Evolutionary conservation across 2,113 vertebrate genomes (phyloP).

Genomic region (Amazona guildingii): DNA sequence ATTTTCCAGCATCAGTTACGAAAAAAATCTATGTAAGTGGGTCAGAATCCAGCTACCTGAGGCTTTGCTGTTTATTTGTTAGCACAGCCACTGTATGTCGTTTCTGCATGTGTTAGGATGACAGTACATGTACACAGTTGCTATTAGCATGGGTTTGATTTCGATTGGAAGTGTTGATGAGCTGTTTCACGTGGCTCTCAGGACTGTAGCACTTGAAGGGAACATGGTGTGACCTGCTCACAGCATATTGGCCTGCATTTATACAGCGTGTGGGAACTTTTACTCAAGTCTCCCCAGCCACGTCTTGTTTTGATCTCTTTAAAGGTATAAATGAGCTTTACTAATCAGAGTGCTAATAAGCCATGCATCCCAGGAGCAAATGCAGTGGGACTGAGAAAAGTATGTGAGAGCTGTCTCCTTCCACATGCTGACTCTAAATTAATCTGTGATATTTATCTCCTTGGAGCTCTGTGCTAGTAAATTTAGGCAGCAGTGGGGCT

Average conservation of each 20-base stretch:
- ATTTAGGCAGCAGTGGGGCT: not conserved
- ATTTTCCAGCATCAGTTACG: not conserved
- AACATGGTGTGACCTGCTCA: not conserved
- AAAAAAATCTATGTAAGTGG: not conserved
- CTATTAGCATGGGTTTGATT: not conserved
- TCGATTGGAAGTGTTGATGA: not conserved
- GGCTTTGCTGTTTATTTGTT: not conserved
- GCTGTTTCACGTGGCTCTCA: not conserved
- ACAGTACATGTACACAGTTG: fast-evolving
- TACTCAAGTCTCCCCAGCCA: not conserved
- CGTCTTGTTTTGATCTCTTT: not conserved
- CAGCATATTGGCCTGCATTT: not conserved
- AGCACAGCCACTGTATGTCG: not conserved
- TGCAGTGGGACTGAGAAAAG: not conserved
- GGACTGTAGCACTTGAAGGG: not conserved
- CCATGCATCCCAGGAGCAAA: not conserved
- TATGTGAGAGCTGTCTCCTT: not conserved
- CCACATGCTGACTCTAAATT: not conserved
- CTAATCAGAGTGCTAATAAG: not conserved
- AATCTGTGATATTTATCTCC: not conserved
- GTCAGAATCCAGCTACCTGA: not conserved
- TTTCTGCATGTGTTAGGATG: not conserved
- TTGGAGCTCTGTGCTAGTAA: not conserved
- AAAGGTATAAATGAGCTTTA: not conserved
- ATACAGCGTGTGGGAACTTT: not conserved